A percentile compares a stretch with the other conserved stretches of the same genome.
Conservation (phyloP, 2,797 vertebrate genomes). For the Enteromius mattozi region DNA sequence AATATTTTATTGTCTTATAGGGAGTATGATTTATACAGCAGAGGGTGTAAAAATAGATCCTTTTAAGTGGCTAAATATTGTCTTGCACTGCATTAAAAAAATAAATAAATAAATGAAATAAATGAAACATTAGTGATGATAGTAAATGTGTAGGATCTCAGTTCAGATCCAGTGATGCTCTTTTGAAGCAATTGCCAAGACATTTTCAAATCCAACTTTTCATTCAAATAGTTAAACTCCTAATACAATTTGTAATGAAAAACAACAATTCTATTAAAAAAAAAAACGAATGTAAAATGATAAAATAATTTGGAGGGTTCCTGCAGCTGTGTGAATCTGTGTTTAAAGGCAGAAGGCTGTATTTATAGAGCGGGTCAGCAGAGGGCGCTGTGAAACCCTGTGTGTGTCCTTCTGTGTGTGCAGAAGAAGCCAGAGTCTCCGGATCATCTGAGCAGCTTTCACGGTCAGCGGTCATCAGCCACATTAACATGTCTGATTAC, state of each 20-base stretch:
- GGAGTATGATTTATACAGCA: neutral
- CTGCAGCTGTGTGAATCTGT: neutral
- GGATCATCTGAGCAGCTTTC: neutral
- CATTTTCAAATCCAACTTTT: neutral
- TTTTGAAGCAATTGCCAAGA: neutral
- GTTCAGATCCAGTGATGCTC: neutral
- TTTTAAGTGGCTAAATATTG: neutral
- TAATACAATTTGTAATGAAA: neutral
- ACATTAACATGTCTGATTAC: neutral
- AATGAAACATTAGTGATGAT: neutral
- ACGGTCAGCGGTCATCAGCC: neutral
- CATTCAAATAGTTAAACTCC: neutral
- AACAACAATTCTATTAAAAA: neutral
- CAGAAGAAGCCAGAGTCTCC: neutral
- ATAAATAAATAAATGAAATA: neutral
- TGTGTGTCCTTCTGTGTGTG: neutral
- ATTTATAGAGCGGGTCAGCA: constrained; percentile 59
- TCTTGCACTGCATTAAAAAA: neutral
- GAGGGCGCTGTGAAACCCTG: constrained; percentile 66
- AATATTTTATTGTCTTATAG: too few relatives aligned
- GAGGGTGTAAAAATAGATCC: neutral
- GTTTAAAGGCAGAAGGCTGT: neutral
- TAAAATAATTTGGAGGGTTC: neutral
- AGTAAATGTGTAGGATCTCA: neutral
- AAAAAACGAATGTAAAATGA: neutral